Evolutionary conservation across 2,797 vertebrate genomes (phyloP), one percentile per base, ranked within the genome.

Genomic region (Cheirogaleus major): DNA sequence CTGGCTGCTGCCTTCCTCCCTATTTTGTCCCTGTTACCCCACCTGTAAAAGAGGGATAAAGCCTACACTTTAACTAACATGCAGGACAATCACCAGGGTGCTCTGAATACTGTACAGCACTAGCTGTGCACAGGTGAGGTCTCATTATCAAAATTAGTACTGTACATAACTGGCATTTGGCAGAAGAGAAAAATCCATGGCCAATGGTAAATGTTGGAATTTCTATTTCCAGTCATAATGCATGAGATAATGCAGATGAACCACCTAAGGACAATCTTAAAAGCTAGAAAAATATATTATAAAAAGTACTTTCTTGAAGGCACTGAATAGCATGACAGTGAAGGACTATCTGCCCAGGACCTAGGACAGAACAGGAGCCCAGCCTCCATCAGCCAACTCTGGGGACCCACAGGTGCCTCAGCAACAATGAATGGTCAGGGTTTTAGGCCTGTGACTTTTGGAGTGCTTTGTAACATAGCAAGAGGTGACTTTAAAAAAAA

Each of bases 321-420:
- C 12, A 4, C 30, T 32, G 2, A 55, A 48, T 0, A 9, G 15
- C 7, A 30, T 12, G 78, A 25, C 1, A 6, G 9, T 0, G 18
- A 23, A 50, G 35, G 2, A 1, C 57, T 2, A 0, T 32, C 0
- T 2, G 30, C 63, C 41, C 25, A 43, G 75, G 38, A 69, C 7
- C 55, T 18, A 2, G 12, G 43, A 17, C 1, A 4, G 7, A 22
- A 17, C 3, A 0, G 32, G 55, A 10, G 52, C 8, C 25, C 63
- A 35, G 82, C 48, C 11, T 22, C 2, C 2, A 41, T 10, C 5
- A 3, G 65, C 41, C 35, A 13, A 6, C 11, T 20, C 59, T 0
- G 0, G 1, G 18, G 20, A 4, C 7, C 27, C 5, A 10, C 0
- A 0, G 3, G 3, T 1, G 0, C 20, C 15, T 25, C 48, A 18